These are phyloP conservation scores for Musca vetustissima DNA, from an alignment of 1,140 invertebrate species.

Conservation along the genomic window DNA sequence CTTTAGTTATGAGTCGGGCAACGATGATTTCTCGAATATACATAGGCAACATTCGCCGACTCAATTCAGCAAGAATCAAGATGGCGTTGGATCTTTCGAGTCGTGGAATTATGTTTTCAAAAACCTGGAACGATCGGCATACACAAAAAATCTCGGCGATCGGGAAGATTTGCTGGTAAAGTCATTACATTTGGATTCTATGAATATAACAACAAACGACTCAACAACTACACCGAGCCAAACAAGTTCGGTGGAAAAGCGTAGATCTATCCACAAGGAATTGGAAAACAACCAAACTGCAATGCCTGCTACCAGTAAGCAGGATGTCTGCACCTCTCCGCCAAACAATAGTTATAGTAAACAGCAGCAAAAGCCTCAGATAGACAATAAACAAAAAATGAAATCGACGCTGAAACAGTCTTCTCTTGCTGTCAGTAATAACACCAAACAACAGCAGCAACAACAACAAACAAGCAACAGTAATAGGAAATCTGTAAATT, in stretches of 20 bases:
- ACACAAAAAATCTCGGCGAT: slow-evolving; percentile 64
- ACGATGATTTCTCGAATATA: slow-evolving; percentile 42
- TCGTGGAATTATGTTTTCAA: slow-evolving; percentile 79
- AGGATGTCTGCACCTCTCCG: too few species aligned
- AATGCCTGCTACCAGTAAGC: too few species aligned
- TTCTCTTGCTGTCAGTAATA: not conserved
- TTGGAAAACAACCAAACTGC: not conserved
- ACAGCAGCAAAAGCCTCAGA: slow-evolving; percentile 29
- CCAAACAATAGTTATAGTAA: too few species aligned
- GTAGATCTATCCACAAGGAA: slow-evolving; percentile 31
- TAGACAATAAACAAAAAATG: slow-evolving; percentile 36
- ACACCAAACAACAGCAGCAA: too few species aligned
- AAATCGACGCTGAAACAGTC: slow-evolving; percentile 43
- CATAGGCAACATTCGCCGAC: slow-evolving; percentile 37
- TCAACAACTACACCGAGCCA: not conserved
- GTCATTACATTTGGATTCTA: slow-evolving; percentile 46
- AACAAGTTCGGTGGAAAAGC: slow-evolving; percentile 33
- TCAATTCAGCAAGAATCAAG: slow-evolving; percentile 51
- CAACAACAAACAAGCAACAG: not conserved
- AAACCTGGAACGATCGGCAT: slow-evolving; percentile 72
- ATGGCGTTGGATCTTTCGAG: slow-evolving; percentile 67
- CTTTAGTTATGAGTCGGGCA: slow-evolving; percentile 49
- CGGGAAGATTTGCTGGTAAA: slow-evolving; percentile 50
- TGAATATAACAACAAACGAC: slow-evolving; percentile 42
- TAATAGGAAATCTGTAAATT: too few species aligned